Evolutionary conservation across 2,113 vertebrate species (phyloP), one percentile per base, ranked within the genome.

Genomic region (Hipposideros armiger): DNA sequence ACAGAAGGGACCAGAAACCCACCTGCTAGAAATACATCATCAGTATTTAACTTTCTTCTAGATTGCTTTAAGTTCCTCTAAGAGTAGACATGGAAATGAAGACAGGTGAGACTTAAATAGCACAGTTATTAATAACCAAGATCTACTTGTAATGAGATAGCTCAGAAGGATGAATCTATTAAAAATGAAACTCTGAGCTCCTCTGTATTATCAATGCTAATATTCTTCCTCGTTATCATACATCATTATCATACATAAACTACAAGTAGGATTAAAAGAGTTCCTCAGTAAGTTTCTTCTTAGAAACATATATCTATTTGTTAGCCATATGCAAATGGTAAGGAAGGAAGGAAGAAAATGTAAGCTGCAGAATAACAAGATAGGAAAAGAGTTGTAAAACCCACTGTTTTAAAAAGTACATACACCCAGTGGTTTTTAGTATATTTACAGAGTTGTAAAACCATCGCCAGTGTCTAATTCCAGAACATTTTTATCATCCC

Each of bases 221-320:
- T 67, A 74, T n/a, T 87, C 50, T 8, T 81, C 9, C 47, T 96
- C 40, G 86, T 66, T 52, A 80, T 77, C 32, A 64, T 30, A 28
- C 42, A 86, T 26, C 47, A 50, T 66, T 52, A 80, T 77, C 32
- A 64, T 30, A 28, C 42, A 86, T 26, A 56, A 70, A 52, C 32
- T 73, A 45, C 13, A 52, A 47, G 56, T 15, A 83, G 20, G 45
- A 89, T n/a, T 70, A 70, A 91, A 70, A 69, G 50, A 30, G 50
- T 47, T 89, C 45, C 54, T 80, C 16, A 40, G 36, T 56, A 74
- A 52, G 16, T 50, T 94, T 58, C 45, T 36, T n/a, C n/a, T n/a
- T n/a, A 95, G 32, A 50, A 95, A 95, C 85, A 87, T 64, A 7
- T 58, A 76, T 54, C 16, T 88, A 66, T 28, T 77, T 67, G 36